A percentile compares a stretch with the other conserved stretches of the same genome.
These are phyloP conservation scores for Polypterus senegalus DNA, from an alignment of 2,113 vertebrate species.

Conservation along the genomic window DNA sequence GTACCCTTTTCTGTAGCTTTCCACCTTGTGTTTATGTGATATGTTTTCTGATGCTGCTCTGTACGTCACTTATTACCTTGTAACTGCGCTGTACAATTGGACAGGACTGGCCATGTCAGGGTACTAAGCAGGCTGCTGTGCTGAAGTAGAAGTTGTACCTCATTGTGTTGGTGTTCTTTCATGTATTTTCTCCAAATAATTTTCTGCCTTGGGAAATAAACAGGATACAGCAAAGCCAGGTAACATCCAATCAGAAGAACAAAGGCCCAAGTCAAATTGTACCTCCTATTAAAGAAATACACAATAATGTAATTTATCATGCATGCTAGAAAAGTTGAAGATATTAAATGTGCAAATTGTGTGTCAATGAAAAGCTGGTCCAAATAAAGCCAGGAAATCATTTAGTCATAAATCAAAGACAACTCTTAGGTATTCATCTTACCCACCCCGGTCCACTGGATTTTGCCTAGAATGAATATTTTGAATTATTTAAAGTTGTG, in stretches of 20 bases:
- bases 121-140: not conserved
- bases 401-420: too few relatives aligned
- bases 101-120: not conserved
- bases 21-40: too few relatives aligned
- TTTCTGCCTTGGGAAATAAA: constrained; percentile 29
- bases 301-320: not conserved
- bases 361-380: too few relatives aligned
- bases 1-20: too few relatives aligned
- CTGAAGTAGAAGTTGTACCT: constrained; percentile 21
- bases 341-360: too few relatives aligned
- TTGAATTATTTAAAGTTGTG: too few relatives aligned
- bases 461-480: too few relatives aligned
- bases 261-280: constrained; percentile 40
- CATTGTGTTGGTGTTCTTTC: constrained; percentile 13
- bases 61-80: not conserved
- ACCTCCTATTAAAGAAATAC: constrained; percentile 22
- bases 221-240: constrained; percentile 45
- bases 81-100: not conserved
- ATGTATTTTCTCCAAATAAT: constrained; percentile 15
- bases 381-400: too few relatives aligned
- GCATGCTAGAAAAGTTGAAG: too few relatives aligned
- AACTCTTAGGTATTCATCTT: too few relatives aligned
- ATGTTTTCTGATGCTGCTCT: too few relatives aligned
- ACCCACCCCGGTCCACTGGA: too few relatives aligned
- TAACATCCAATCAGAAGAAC: constrained; percentile 43